Evolutionary conservation across 2,113 vertebrate species (phyloP).

Genomic region (Tylochromis polylepis): DNA sequence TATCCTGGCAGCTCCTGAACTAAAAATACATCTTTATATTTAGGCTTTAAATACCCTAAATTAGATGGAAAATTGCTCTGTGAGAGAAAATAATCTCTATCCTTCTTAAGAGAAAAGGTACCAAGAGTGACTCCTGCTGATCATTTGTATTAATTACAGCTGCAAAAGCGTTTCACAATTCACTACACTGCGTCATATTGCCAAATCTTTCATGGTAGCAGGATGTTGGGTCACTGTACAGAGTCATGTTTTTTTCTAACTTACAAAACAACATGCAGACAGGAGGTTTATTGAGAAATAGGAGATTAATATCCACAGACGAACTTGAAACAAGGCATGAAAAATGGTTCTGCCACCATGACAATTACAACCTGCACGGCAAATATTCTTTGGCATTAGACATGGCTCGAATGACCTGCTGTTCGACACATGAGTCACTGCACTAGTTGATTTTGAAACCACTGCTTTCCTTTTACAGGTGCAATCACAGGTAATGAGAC

Average conservation of each 20-base stretch:
- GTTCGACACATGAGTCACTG: not conserved
- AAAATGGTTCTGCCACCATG: not conserved
- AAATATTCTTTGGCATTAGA: not conserved
- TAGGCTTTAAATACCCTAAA: not conserved
- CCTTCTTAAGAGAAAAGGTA: not conserved
- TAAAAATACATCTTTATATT: not conserved
- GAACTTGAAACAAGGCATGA: not conserved
- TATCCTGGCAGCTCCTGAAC: not conserved
- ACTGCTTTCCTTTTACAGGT: not conserved
- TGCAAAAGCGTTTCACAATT: not conserved
- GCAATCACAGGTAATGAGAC: conserved; percentile 19
- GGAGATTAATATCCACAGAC: not conserved
- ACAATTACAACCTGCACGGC: not conserved
- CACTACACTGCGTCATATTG: not conserved
- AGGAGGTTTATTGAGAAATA: not conserved
- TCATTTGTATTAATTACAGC: conserved; percentile 5
- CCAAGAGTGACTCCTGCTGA: conserved; percentile 47
- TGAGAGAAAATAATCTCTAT: not conserved
- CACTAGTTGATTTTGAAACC: not conserved
- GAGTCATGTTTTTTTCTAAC: not conserved
- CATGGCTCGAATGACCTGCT: not conserved
- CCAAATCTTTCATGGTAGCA: not conserved
- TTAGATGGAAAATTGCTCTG: not conserved
- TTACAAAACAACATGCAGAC: not conserved
- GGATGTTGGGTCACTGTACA: not conserved